Evolutionary conservation across 2,888 invertebrate genomes (phyloP).

Genomic region (Achlya flavicornis): DNA sequence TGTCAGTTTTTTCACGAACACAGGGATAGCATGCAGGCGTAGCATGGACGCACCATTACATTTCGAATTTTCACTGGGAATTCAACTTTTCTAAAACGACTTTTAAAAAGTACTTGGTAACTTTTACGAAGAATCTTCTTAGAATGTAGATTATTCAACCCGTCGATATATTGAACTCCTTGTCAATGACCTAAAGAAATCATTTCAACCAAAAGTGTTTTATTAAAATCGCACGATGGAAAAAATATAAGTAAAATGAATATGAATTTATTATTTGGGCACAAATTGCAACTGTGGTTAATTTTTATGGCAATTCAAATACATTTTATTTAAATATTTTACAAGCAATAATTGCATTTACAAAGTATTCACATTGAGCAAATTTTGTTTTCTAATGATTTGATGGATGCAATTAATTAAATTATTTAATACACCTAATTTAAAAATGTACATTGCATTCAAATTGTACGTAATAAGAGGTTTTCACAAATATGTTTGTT

Average conservation of each 20-base stretch:
- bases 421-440: neutral
- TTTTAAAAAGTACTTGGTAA: neutral
- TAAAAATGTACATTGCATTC: neutral
- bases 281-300: too few relatives aligned
- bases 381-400: neutral
- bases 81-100: neutral
- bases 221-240: neutral
- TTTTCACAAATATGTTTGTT: too few relatives aligned
- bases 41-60: too few relatives aligned
- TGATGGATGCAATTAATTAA: neutral
- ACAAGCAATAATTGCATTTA: neutral
- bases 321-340: neutral
- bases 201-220: too few relatives aligned
- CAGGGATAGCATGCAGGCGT: too few relatives aligned
- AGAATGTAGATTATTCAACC: neutral
- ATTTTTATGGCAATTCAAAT: neutral
- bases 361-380: neutral
- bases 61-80: neutral
- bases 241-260: neutral
- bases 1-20: too few relatives aligned
- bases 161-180: neutral
- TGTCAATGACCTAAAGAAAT: neutral
- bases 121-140: neutral
- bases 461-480: neutral
- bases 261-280: neutral